Percentiles rank a stretch among this genome's conserved stretches.
These are phyloP conservation scores for Mixornis gularis DNA, from an alignment of 2,113 vertebrate genomes.

Conservation along the genomic window DNA sequence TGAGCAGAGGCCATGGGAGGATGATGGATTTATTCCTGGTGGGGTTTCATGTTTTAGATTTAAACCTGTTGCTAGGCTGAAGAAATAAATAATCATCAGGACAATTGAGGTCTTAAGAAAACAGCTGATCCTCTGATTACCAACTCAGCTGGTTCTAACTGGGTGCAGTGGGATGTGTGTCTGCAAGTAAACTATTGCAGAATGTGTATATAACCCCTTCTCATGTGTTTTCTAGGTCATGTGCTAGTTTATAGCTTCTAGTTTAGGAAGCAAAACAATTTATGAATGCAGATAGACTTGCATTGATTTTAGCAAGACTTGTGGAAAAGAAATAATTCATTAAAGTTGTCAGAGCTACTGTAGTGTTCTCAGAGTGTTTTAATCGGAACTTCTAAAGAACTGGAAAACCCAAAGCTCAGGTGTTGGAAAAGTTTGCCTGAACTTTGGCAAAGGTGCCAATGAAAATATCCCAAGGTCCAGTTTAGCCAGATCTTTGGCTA, in stretches of 20 bases:
- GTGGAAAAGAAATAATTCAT: not conserved
- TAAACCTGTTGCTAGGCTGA: slow-evolving; percentile 14
- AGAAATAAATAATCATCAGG: slow-evolving; percentile 16
- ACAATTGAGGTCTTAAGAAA: not conserved
- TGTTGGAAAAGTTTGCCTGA: not conserved
- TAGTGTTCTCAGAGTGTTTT: not conserved
- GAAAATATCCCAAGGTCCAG: not conserved
- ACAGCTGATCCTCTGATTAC: not conserved
- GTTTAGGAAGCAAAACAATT: not conserved
- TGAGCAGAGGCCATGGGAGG: not conserved
- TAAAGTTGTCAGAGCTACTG: not conserved
- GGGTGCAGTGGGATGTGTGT: not conserved
- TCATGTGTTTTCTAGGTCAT: not conserved
- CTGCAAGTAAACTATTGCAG: not conserved
- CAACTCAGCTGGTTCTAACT: not conserved
- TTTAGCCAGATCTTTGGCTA: not conserved
- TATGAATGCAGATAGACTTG: not conserved
- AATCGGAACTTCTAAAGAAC: not conserved
- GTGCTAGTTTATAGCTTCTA: not conserved
- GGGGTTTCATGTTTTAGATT: not conserved
- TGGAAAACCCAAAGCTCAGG: not conserved
- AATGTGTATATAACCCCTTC: not conserved
- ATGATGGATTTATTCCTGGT: not conserved
- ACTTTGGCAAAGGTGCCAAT: not conserved
- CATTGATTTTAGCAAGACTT: not conserved